Evolutionary conservation across 2,113 vertebrate genomes (phyloP), one percentile per base, ranked within the genome.

Genomic region (Neolamprologus falcicula): DNA sequence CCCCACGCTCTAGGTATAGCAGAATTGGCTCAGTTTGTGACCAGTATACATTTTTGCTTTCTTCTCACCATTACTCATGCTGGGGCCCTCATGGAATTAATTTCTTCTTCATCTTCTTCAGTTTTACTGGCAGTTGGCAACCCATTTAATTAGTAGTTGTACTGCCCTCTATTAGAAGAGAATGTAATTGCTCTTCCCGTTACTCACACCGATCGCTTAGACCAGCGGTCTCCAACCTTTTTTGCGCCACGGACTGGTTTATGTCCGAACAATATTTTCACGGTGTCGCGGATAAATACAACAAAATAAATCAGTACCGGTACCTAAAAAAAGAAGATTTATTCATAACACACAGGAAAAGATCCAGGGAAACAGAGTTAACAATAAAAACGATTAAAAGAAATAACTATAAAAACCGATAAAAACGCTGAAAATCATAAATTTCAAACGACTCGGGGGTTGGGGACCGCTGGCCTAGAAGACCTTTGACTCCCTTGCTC

Each of bases 1-100:
- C 14, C 57, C 0, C 5, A 0, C 2, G 1, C 14, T 0, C 26
- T 3, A 61, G 57, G 26, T 31, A 6, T 2, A 31, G 14, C 57
- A 61, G 26, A 61, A 31, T 61, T 57, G 2, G 55, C 13, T 57
- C 26, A 61, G 55, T 59, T 59, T 59, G 55, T 59, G 0, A 0
- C 55, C 55, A 59, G 57, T 61, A 31, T 17, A 17, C 0, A 31
- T 61, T 10, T 61, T 61, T 31, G 14, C 57, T 61, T 61, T 61
- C 57, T 61, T 61, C 57, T 61, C 8, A 61, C 26, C 0, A 31
- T 31, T 6, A 17, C 57, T 17, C 26, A 6, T 61, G 57, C 26
- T 61, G 1, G 14, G 1, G 26, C 26, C 5, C 57, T 10, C 14
- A 4, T 61, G 3, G 26, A 31, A 10, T 31, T 31, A 9, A 6